Evolutionary conservation across 2,113 vertebrate species (phyloP).

Genomic region (Stictonetta naevosa): DNA sequence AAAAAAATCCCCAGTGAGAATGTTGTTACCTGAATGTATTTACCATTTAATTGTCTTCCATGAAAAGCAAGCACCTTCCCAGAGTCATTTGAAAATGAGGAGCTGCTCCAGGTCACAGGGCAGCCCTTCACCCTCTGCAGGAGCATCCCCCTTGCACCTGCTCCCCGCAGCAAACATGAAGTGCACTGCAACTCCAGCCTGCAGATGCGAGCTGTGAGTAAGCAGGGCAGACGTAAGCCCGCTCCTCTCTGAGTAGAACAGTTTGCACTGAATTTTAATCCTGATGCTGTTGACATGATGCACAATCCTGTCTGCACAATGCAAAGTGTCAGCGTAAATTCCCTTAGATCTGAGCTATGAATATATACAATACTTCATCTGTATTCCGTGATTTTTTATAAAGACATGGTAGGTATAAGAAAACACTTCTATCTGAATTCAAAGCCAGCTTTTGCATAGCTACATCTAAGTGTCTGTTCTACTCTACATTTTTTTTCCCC

Average conservation of each 20-base stretch:
- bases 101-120: background rate
- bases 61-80: background rate
- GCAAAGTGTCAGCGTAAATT: background rate
- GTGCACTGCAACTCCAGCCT: fast-evolving
- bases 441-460: background rate
- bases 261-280: background rate
- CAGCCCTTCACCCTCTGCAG: background rate
- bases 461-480: background rate
- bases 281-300: background rate
- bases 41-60: background rate
- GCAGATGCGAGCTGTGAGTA: background rate
- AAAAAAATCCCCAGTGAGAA: background rate
- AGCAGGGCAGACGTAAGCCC: fast-evolving
- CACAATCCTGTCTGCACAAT: background rate
- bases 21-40: background rate
- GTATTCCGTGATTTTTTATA: background rate
- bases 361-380: background rate
- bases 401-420: background rate
- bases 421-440: slow-evolving; percentile 29
- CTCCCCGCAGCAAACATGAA: background rate
- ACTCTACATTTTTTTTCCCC: background rate
- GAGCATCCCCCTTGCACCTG: background rate
- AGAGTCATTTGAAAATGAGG: background rate
- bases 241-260: background rate
- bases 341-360: background rate